Evolutionary conservation across 2,888 invertebrate species (phyloP).

Genomic region (Entomobrya proxima): DNA sequence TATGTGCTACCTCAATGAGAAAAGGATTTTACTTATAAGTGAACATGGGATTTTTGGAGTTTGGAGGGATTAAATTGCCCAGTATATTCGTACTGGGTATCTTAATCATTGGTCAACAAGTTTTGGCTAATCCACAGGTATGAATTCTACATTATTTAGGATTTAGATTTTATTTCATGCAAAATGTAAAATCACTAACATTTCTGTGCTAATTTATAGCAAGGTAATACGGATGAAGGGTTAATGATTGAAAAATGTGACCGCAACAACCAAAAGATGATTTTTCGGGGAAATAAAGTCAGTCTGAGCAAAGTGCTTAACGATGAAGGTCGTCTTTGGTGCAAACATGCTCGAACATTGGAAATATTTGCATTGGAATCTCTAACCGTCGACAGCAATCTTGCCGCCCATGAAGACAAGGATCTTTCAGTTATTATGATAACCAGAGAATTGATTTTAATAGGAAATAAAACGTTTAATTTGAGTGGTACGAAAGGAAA

Average conservation of each 20-base stretch:
- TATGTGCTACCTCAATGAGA: no score
- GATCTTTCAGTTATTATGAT: not conserved
- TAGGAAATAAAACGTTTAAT: not conserved
- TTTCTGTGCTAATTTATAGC: no score
- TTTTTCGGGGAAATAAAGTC: not conserved
- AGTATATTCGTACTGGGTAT: no score
- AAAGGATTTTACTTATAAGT: no score
- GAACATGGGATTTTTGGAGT: no score
- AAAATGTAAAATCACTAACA: no score
- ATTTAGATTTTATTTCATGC: no score
- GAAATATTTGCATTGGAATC: not conserved
- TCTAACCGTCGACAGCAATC: not conserved
- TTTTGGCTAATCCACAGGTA: no score
- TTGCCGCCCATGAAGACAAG: not conserved
- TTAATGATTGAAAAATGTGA: slow-evolving; percentile 15
- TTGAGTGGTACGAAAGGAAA: not conserved
- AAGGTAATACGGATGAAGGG: no score
- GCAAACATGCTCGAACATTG: not conserved
- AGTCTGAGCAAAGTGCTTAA: not conserved
- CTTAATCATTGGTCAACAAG: no score
- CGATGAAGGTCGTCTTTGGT: not conserved
- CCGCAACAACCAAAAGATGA: not conserved
- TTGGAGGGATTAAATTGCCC: no score
- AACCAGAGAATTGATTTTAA: not conserved
- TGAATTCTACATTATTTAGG: no score